Evolutionary conservation across 2,797 vertebrate genomes (phyloP), one percentile per base, ranked within the genome.

Genomic region (Malacoraja senta): DNA sequence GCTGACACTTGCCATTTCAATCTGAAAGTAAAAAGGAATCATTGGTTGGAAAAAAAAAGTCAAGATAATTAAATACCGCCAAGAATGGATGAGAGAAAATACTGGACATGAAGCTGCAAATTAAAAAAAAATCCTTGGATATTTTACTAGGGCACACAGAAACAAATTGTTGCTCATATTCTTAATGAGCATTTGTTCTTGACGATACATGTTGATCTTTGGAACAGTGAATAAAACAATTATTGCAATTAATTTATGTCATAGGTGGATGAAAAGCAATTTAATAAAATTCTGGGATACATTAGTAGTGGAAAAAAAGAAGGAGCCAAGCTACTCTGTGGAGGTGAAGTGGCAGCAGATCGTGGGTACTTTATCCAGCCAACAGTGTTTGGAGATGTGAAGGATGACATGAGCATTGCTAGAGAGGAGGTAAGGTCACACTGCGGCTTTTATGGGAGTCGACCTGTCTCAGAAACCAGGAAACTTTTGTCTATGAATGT

Each of bases 341-440:
- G 99, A 3, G 99, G 99, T 7, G 97, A 95, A 3, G 95, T 95
- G 0, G 99, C 98, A 10, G 97, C 97, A 0, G 98, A 99, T 93
- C 96, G 96, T 35, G 99, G 99, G 24, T 99, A 97, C 94, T 99
- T 98, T 94, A 98, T 99, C 96, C 98, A 99, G 94, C 99, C 99
- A 1, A 99, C 99, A 0, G 96, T 99, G 79, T 99, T 99, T 7
- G 97, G 98, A n/a, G 97, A 98, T 0, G 99, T 99, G 94, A 96
- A 98, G 94, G 98, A 99, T 94, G 95, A 94, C 95, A 99, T 99
- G 99, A 98, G 96, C 10, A 99, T 99, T 0, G 98, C 99, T 93
- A 96, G 96, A 93, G 99, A 99, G 94, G 98, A 99, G 98, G 99
- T 99, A 93, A 94, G 95, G 17, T 19, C 58, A 68, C 13, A 63